Percentiles rank a stretch among this genome's conserved stretches.
These are phyloP conservation scores for Girardinichthys multiradiatus DNA, from an alignment of 2,113 vertebrate species.

Conservation along the genomic window DNA sequence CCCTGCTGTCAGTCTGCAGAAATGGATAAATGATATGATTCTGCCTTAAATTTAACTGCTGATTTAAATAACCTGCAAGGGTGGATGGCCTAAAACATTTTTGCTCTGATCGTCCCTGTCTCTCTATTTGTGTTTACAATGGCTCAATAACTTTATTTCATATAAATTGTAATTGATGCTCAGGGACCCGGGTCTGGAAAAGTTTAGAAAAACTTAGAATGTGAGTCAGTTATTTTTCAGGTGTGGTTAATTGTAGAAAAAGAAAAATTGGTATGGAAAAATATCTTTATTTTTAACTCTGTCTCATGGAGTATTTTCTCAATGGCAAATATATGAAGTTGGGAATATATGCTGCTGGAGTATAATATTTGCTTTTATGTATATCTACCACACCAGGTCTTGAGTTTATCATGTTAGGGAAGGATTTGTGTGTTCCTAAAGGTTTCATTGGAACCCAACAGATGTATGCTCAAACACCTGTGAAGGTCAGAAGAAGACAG, in stretches of 20 bases:
- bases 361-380: background rate
- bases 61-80: background rate
- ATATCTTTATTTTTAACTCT: background rate
- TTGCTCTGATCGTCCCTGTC: background rate
- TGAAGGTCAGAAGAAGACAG: background rate
- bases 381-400: too few relatives aligned
- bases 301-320: background rate
- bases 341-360: background rate
- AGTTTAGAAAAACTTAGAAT: too few relatives aligned
- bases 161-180: too few relatives aligned
- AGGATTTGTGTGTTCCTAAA: too few relatives aligned
- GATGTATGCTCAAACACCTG: background rate
- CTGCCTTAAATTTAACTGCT: background rate
- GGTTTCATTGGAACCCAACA: background rate
- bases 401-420: too few relatives aligned
- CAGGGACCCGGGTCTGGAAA: too few relatives aligned
- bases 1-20: slow-evolving; percentile 6
- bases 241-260: background rate
- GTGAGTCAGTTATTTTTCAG: background rate
- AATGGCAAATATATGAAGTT: too few relatives aligned
- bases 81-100: background rate
- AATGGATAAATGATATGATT: slow-evolving; percentile 11
- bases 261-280: background rate
- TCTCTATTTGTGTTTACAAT: background rate
- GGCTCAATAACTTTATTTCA: background rate